A percentile compares a stretch with the other conserved stretches of the same genome.
Conservation (phyloP, 2,113 vertebrate species). For the Callocephalon fimbriatum region DNA sequence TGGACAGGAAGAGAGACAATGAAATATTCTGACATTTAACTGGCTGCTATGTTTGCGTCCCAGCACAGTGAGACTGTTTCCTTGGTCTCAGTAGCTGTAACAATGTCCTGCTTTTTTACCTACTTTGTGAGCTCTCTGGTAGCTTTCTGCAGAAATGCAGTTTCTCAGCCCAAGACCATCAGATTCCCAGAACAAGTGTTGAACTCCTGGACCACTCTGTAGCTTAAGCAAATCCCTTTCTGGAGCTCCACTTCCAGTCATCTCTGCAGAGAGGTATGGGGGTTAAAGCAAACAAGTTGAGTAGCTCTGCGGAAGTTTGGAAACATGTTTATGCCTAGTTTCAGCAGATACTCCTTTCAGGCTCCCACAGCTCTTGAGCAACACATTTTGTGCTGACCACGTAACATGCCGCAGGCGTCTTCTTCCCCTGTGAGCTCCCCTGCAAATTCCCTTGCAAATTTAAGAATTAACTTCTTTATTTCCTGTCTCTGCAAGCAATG, state of each 20-base stretch:
- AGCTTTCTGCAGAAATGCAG: background rate
- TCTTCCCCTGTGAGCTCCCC: background rate
- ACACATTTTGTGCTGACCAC: background rate
- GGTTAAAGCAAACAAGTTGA: background rate
- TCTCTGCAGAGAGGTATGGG: background rate
- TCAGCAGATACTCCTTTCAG: slow-evolving; percentile 22
- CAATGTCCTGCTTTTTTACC: background rate
- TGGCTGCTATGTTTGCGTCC: rapidly evolving
- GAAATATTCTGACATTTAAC: background rate
- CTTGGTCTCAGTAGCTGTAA: background rate
- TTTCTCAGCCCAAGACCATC: background rate
- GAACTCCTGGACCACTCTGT: background rate
- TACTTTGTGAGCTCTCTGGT: background rate
- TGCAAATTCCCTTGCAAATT: background rate
- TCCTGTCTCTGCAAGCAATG: background rate
- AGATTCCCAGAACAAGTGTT: background rate
- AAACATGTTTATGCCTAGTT: background rate
- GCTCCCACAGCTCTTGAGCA: slow-evolving; percentile 30
- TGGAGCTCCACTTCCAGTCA: background rate
- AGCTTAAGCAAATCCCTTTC: background rate
- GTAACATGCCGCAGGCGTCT: background rate
- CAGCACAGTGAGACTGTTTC: background rate
- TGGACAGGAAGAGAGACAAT: background rate
- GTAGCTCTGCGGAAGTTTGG: background rate
- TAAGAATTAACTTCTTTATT: background rate